Evolutionary conservation across 2,113 vertebrate species (phyloP).

Genomic region (Gorilla gorilla): DNA sequence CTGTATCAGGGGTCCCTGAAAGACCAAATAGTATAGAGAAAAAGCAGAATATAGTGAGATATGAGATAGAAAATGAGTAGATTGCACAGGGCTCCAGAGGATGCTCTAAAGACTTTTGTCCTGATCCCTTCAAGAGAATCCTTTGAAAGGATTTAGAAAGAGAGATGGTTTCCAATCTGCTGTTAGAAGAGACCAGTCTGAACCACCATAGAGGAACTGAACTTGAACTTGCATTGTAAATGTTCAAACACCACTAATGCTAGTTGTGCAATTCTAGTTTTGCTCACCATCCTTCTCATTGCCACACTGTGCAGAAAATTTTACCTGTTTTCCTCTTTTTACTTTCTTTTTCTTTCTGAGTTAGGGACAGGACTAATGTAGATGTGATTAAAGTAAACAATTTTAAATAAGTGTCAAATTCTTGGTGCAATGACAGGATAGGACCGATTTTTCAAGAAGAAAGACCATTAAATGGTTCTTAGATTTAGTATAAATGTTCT

Average conservation of each 20-base stretch:
- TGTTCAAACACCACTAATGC: not conserved
- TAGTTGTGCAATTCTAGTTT: too few species aligned
- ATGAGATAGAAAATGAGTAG: not conserved
- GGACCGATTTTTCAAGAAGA: not conserved
- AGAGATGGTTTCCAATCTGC: not conserved
- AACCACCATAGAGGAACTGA: not conserved
- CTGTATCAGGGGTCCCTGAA: not conserved
- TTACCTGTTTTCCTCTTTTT: not conserved
- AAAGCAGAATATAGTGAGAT: not conserved
- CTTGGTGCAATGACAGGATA: not conserved
- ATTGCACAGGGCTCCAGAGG: not conserved
- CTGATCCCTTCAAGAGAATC: not conserved
- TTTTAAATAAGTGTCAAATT: not conserved
- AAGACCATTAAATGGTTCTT: not conserved
- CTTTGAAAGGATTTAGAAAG: not conserved
- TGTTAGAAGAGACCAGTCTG: not conserved
- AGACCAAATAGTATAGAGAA: not conserved
- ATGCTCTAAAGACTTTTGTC: not conserved
- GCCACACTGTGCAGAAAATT: not conserved
- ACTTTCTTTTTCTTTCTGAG: not conserved
- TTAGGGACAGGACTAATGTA: not conserved
- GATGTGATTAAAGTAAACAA: not conserved
- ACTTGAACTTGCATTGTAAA: not conserved
- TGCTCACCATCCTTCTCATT: not conserved
- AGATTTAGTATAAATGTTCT: not conserved